Conservation (phyloP, 2,797 vertebrate species). For the Sebastes nivosus region DNA sequence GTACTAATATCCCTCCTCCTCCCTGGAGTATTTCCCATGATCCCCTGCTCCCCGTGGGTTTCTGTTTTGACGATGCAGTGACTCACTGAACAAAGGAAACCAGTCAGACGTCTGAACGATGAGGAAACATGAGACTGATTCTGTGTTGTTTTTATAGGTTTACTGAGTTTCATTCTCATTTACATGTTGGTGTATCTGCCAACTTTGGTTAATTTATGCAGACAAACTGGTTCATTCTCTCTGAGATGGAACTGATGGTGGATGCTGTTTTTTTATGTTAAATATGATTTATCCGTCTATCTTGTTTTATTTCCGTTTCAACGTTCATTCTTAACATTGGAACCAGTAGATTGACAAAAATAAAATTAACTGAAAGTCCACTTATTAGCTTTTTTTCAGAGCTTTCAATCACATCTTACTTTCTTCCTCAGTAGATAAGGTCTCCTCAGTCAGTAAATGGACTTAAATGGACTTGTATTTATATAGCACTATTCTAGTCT, state of each 20-base stretch:
- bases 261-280: neutral
- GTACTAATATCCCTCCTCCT: neutral
- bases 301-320: neutral
- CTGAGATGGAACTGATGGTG: neutral
- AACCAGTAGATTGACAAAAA: neutral
- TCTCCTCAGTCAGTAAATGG: too few species aligned
- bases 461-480: too few species aligned
- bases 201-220: too few species aligned
- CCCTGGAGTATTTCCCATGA: constrained; percentile 22
- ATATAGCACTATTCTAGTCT: too few species aligned
- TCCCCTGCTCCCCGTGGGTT: neutral
- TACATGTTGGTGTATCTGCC: neutral
- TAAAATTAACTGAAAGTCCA: neutral
- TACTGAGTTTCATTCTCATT: neutral
- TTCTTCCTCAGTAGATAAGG: too few species aligned
- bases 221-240: neutral
- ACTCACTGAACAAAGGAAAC: neutral
- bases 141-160: neutral
- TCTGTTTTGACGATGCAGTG: neutral
- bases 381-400: too few species aligned
- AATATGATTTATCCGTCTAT: neutral
- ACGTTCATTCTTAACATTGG: neutral
- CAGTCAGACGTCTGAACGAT: neutral
- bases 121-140: neutral
- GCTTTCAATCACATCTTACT: too few species aligned